Conservation (phyloP, 1,140 invertebrate species). For the Habropoda laboriosa region DNA sequence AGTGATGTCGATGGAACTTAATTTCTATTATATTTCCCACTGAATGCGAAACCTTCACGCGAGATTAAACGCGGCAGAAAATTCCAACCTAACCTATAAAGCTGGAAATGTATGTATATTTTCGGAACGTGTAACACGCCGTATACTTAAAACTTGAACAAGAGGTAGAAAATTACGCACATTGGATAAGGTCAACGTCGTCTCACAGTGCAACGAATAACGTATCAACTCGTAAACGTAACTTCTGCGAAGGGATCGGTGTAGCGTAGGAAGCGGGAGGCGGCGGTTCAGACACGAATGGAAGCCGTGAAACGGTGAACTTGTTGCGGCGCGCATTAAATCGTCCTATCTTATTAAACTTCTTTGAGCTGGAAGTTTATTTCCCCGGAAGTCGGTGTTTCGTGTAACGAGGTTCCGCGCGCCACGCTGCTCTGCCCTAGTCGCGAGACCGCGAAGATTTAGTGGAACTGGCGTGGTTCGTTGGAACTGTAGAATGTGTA, state of each 20-base stretch:
- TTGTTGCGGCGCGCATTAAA: slow-evolving; percentile 27
- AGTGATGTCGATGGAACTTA: no score
- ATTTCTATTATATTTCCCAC: no score
- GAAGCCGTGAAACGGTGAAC: slow-evolving; percentile 11
- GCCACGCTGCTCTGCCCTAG: background rate
- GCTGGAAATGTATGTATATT: no score
- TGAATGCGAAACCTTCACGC: no score
- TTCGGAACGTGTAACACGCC: no score
- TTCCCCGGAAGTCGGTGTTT: slow-evolving; percentile 15
- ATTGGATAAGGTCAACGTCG: background rate
- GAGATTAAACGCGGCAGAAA: no score
- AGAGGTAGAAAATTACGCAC: no score
- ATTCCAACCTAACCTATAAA: no score
- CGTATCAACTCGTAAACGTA: slow-evolving; percentile 5
- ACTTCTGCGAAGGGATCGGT: background rate
- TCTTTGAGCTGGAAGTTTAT: slow-evolving; percentile 20
- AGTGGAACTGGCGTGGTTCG: background rate
- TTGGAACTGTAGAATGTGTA: no score
- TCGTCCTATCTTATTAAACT: slow-evolving; percentile 32
- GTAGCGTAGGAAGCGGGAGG: background rate
- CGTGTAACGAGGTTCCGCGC: slow-evolving; percentile 22
- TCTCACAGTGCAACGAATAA: background rate
- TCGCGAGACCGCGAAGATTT: slow-evolving; percentile 6
- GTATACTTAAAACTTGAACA: no score
- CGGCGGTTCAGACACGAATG: background rate